Percentiles rank a stretch among this genome's conserved stretches.
phyloP scores from a whole-genome alignment of 1,140 invertebrate species.

The Neodiprion virginianus region DNA sequence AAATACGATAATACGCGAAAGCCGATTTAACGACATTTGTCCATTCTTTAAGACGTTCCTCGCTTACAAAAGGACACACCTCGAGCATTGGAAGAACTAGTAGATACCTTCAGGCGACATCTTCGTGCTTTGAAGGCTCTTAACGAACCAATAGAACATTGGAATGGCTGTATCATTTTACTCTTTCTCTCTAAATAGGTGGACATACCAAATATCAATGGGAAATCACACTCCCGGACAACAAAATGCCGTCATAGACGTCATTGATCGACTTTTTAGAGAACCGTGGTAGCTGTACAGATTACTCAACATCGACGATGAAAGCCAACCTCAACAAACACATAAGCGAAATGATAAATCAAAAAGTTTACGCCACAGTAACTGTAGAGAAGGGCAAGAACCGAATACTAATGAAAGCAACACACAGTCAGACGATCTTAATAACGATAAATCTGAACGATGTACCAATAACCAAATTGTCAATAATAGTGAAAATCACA shows the following conservation, averaged over 20 bases:
- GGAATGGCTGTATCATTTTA: background rate
- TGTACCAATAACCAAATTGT: conserved; percentile 7
- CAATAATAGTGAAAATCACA: background rate
- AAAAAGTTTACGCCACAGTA: background rate
- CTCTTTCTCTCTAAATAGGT: background rate
- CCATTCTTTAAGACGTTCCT: conserved; percentile 31
- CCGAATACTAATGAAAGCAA: background rate
- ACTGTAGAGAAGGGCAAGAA: background rate
- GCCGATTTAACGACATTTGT: conserved; percentile 45
- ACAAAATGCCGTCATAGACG: conserved; percentile 13
- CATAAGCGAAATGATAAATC: conserved; percentile 3
- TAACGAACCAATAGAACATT: background rate
- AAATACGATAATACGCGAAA: conserved; percentile 49
- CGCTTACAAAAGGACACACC: conserved; percentile 29
- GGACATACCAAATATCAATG: conserved; percentile 10
- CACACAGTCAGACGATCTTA: background rate
- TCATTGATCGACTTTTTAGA: conserved; percentile 15
- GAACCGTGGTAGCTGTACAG: conserved; percentile 14
- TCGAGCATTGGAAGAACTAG: conserved; percentile 16
- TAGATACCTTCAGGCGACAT: background rate
- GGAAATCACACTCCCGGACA: conserved; percentile 19
- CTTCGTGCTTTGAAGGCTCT: background rate
- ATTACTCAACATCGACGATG: background rate
- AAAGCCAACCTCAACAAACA: background rate
- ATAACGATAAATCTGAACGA: conserved; percentile 21